Evolutionary conservation across 2,888 invertebrate genomes (phyloP), one percentile per base, ranked within the genome.

Genomic region (Cybosia mesomella): DNA sequence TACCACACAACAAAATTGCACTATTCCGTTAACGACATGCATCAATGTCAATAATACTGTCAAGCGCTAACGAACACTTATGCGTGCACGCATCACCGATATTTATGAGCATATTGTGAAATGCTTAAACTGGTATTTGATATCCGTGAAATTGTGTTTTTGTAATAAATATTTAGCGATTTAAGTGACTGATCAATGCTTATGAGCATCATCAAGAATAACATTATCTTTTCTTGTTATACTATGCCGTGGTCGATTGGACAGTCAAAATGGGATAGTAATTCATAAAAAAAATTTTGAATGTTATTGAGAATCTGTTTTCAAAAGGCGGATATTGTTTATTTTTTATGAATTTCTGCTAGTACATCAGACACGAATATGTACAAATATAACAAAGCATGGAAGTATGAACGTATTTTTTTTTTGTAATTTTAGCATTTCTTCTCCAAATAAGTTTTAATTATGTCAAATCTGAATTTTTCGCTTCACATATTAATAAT

Each of bases 1-100:
- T 67, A 21, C 21, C 53, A 67, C 58, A 53, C 49, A 58, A 78
- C 80, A 76, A 83, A 88, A 88, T 83, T 74, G 76, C 80, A 80
- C 78, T 73, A 76, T 77, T 70, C 83, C 80, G 83, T 87, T 85
- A 84, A 83, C 82, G 77, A 77, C 77, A 89, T 89, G 85, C 84
- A 87, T 90, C 89, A 88, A 83, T 76, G 84, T 85, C 89, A 87
- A 85, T 85, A 85, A 81, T 24, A 59, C 79, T 84, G 84, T 83
- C 79, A 71, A 68, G 69, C 58, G 80, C 84, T 88, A 89, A 89
- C 87, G 88, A 89, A 89, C 85, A 75, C 85, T 83, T 85, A 73
- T 73, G 75, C 59, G 67, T 62, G 54, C 62, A 63, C 67, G 69
- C 74, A 72, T 66, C 57, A 58, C 53, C 59, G 54, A 76, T 61